Percentiles rank a stretch among this genome's conserved stretches.
Evolutionary conservation across 1,140 invertebrate species (phyloP).

Genomic region (Colletes gigas): DNA sequence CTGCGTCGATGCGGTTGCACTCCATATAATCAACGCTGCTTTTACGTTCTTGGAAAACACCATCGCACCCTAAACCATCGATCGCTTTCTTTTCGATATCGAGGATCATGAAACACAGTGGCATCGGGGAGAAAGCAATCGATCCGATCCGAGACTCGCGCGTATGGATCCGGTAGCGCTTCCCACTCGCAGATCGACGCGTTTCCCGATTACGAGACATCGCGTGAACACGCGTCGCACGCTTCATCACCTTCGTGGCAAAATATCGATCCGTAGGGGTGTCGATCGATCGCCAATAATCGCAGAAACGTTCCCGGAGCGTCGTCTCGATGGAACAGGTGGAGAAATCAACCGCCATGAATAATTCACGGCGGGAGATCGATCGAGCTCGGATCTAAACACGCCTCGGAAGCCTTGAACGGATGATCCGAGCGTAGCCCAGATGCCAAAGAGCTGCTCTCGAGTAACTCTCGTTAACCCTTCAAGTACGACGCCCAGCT

Average conservation of each 20-base stretch:
- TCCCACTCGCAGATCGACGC: neutral
- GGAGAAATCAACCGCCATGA: neutral
- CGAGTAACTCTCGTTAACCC: too few species aligned
- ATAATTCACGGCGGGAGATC: neutral
- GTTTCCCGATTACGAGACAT: constrained; percentile 39
- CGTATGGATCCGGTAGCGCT: too few species aligned
- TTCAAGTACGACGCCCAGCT: too few species aligned
- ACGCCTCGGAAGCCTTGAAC: too few species aligned
- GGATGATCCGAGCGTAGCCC: too few species aligned
- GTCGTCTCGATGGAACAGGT: neutral
- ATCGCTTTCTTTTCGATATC: too few species aligned
- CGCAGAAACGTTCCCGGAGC: neutral
- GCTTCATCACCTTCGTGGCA: neutral
- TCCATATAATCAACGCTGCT: too few species aligned
- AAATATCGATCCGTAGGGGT: neutral
- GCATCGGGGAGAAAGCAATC: neutral
- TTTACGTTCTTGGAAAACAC: too few species aligned
- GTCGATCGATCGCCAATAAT: constrained; percentile 20
- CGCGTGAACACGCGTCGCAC: constrained; percentile 28
- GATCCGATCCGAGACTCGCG: neutral
- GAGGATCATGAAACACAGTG: too few species aligned
- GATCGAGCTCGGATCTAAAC: neutral
- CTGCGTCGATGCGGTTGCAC: too few species aligned
- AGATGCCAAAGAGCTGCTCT: too few species aligned
- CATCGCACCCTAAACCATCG: too few species aligned